A percentile compares a stretch with the other conserved stretches of the same genome.
phyloP scores from a whole-genome alignment of 1,140 invertebrate species.

The Berghia stephanieae region DNA sequence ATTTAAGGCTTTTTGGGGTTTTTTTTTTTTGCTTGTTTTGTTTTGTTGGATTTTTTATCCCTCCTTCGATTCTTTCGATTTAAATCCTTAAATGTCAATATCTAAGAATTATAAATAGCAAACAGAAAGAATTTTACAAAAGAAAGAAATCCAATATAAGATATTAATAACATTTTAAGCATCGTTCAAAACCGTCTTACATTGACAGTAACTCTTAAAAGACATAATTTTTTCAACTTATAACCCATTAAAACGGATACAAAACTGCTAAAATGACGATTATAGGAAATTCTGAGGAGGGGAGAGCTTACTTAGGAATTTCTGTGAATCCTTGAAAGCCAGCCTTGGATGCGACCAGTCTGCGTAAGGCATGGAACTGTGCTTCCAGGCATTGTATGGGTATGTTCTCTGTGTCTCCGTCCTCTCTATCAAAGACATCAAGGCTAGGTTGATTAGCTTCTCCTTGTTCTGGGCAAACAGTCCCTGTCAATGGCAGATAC shows the following conservation, averaged over 20 bases:
- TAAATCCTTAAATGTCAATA: neutral
- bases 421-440: conserved; percentile 80
- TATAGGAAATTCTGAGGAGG: too few relatives aligned
- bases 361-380: conserved; percentile 92
- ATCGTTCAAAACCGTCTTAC: too few relatives aligned
- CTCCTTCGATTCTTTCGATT: neutral
- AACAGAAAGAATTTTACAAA: neutral
- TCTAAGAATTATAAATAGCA: neutral
- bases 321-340: conserved; percentile 96
- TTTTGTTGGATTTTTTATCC: neutral
- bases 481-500: too few relatives aligned
- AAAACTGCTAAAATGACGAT: neutral
- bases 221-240: neutral
- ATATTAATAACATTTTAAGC: too few relatives aligned
- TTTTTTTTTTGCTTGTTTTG: too few relatives aligned
- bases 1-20: too few relatives aligned
- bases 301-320: conserved; percentile 78
- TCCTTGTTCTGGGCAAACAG: conserved; percentile 99
- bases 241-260: neutral
- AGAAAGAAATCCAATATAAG: neutral
- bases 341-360: conserved; percentile 95
- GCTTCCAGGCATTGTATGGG: conserved; percentile 75
- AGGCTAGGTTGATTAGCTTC: conserved; percentile 86
- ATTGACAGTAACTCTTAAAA: too few relatives aligned
- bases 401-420: conserved; percentile 73